phyloP scores from a whole-genome alignment of 1,140 invertebrate species.

The Metopolophium dirhodum region DNA sequence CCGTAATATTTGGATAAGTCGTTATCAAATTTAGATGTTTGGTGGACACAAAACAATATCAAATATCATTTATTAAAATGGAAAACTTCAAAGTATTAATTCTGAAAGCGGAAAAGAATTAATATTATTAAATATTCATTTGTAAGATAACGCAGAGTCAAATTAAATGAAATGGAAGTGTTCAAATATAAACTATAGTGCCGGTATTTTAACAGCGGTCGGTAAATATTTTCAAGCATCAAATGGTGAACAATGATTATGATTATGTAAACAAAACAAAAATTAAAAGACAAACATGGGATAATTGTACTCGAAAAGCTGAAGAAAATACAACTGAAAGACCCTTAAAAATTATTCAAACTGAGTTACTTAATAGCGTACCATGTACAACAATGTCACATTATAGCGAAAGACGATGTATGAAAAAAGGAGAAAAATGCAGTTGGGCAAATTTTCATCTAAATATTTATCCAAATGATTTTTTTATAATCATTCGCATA shows the following conservation, averaged over 20 bases:
- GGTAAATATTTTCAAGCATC: no score
- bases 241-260: neutral
- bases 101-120: neutral
- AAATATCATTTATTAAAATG: neutral
- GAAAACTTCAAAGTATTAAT: neutral
- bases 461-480: no score
- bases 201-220: neutral
- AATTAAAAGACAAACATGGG: neutral
- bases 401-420: fast-evolving
- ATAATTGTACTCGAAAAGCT: neutral
- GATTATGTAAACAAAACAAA: neutral
- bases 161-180: neutral
- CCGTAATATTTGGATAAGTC: neutral
- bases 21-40: neutral
- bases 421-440: neutral
- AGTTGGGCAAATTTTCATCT: no score
- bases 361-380: neutral
- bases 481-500: no score
- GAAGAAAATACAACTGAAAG: neutral
- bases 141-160: neutral
- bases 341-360: neutral
- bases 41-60: neutral
- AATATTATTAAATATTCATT: neutral
- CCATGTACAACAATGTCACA: neutral
- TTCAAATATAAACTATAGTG: neutral